phyloP scores from a whole-genome alignment of 2,888 invertebrate genomes.

The Thalpophila matura region DNA sequence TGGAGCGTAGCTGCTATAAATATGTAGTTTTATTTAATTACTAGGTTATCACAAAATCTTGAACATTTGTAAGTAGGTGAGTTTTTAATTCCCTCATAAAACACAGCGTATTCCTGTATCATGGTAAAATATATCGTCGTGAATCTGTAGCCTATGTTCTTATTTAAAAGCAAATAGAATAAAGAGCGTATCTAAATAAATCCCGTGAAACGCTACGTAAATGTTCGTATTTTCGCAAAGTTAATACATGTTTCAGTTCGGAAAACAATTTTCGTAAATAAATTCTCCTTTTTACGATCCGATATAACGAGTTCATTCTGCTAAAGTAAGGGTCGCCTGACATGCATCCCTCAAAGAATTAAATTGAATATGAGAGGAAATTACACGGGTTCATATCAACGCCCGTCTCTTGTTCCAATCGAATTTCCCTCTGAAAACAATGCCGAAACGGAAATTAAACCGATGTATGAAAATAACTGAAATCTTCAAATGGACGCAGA shows the following conservation, averaged over 20 bases:
- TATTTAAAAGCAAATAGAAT: conserved; percentile 45
- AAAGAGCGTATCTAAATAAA: conserved; percentile 49
- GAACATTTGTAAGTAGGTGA: no score
- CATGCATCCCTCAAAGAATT: conserved; percentile 83
- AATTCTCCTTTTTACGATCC: conserved; percentile 73
- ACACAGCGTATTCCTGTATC: conserved; percentile 3
- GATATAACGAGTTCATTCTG: conserved; percentile 73
- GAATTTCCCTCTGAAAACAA: conserved; percentile 87
- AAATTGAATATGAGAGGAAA: conserved; percentile 88
- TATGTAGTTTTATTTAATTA: no score
- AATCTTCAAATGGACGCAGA: conserved; percentile 76
- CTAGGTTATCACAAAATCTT: no score
- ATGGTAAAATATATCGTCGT: conserved; percentile 15
- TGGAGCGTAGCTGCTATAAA: no score
- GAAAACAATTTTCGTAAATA: conserved; percentile 72
- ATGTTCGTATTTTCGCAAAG: conserved; percentile 49
- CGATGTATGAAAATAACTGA: conserved; percentile 82
- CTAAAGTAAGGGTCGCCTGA: conserved; percentile 71
- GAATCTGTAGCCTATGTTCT: conserved; percentile 10
- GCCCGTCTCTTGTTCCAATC: conserved; percentile 82
- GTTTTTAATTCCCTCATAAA: background rate
- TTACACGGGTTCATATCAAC: conserved; percentile 84
- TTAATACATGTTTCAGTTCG: conserved; percentile 65
- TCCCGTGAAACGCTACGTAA: conserved; percentile 43
- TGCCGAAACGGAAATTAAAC: conserved; percentile 87